phyloP scores from a whole-genome alignment of 2,797 vertebrate species.

The Microtus obscurus region DNA sequence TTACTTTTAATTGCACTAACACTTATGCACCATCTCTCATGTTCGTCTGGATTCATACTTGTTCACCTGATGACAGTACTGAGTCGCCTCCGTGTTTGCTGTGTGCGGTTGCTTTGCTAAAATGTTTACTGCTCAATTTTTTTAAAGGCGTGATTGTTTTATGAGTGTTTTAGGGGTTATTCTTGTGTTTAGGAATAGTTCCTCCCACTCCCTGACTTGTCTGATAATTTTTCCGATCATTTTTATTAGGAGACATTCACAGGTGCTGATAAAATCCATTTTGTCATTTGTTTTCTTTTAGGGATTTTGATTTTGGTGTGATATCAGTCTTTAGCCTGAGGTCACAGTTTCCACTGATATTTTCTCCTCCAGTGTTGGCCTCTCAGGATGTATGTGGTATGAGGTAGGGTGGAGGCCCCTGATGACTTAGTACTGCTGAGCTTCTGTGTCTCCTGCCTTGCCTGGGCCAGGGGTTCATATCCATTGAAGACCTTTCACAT shows the following conservation, averaged over 20 bases:
- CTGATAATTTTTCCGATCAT: constrained; percentile 39
- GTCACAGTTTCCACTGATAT: neutral
- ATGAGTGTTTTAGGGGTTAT: neutral
- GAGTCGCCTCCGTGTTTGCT: neutral
- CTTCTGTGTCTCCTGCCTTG: neutral
- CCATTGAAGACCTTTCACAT: constrained; percentile 46
- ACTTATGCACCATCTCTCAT: neutral
- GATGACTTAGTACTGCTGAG: too few relatives aligned
- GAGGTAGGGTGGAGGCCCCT: neutral
- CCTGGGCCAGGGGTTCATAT: neutral
- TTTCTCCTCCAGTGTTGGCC: neutral
- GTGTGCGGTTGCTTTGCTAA: constrained; percentile 24
- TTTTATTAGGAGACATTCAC: constrained; percentile 12
- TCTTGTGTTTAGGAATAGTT: constrained; percentile 49
- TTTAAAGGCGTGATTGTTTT: neutral
- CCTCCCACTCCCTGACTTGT: neutral
- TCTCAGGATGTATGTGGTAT: neutral
- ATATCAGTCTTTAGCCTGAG: neutral
- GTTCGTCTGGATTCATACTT: constrained; percentile 24
- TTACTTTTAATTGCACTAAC: neutral
- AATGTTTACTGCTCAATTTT: neutral
- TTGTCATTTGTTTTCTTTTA: constrained; percentile 4
- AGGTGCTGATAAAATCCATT: constrained; percentile 40
- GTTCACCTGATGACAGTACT: neutral
- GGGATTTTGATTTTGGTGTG: neutral